Evolutionary conservation across 1,140 invertebrate species (phyloP).

Genomic region (Venturia canescens): DNA sequence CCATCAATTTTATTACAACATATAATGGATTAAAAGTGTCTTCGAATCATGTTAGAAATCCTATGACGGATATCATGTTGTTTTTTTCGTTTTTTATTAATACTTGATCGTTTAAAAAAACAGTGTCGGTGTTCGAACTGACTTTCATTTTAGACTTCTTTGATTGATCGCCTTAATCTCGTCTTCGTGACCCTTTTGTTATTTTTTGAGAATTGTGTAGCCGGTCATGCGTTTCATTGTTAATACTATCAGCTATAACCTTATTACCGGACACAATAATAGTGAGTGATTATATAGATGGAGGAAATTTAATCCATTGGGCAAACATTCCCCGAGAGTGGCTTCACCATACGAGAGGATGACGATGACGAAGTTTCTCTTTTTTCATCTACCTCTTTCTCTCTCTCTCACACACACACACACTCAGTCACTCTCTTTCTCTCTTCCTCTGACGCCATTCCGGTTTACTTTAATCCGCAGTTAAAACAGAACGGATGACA

Average conservation of each 20-base stretch:
- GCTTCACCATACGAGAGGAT: background rate
- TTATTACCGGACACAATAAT: slow-evolving; percentile 20
- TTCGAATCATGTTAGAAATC: too few relatives aligned
- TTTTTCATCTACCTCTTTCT: too few relatives aligned
- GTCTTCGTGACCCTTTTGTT: background rate
- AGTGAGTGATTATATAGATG: slow-evolving; percentile 42
- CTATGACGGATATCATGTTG: background rate
- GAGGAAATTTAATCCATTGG: slow-evolving; percentile 42
- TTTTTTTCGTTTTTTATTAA: background rate
- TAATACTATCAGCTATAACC: slow-evolving; percentile 15
- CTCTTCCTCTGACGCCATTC: background rate
- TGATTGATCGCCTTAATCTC: background rate
- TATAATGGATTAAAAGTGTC: too few relatives aligned
- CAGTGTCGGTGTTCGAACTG: background rate
- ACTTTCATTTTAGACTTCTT: background rate
- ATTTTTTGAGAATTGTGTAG: background rate
- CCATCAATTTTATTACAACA: too few relatives aligned
- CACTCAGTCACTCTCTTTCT: background rate
- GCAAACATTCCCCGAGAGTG: slow-evolving; percentile 38
- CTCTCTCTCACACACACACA: too few relatives aligned
- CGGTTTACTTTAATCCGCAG: slow-evolving; percentile 51
- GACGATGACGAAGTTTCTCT: background rate
- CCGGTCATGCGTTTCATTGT: background rate
- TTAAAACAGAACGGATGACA: slow-evolving; percentile 54
- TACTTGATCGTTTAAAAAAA: background rate